phyloP scores from a whole-genome alignment of 1,140 invertebrate species.

The Helicorthomorpha holstii region DNA sequence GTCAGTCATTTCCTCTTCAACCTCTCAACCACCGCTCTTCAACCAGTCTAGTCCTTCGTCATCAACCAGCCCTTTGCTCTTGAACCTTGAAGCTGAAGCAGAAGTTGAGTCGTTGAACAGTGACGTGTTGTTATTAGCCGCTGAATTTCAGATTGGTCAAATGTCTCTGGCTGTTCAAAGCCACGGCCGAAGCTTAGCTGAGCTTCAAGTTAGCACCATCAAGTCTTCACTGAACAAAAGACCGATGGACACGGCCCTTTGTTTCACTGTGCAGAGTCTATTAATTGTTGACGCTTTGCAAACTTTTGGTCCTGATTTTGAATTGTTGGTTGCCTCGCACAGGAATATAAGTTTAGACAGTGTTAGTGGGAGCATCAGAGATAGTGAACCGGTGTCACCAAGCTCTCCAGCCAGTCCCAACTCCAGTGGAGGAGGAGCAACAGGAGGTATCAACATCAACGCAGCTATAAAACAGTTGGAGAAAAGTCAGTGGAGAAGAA shows the following conservation, averaged over 20 bases:
- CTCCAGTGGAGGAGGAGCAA: constrained; percentile 7
- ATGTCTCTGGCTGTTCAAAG: constrained; percentile 57
- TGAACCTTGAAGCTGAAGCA: background rate
- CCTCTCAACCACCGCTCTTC: background rate
- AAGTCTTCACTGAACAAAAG: constrained; percentile 51
- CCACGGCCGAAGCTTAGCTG: constrained; percentile 63
- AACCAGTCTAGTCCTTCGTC: background rate
- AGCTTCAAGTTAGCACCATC: constrained; percentile 78
- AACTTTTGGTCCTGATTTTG: constrained; percentile 86
- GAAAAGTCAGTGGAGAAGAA: too few relatives aligned
- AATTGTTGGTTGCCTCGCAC: constrained; percentile 81
- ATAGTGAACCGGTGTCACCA: constrained; percentile 77
- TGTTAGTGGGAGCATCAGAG: constrained; percentile 72
- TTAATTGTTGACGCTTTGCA: constrained; percentile 85
- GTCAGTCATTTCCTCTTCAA: too few relatives aligned
- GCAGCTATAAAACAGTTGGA: constrained; percentile 14
- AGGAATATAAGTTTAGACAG: constrained; percentile 88
- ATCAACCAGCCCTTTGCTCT: background rate
- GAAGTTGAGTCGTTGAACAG: constrained; percentile 19
- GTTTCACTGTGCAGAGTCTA: constrained; percentile 75
- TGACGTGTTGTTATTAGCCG: constrained; percentile 55
- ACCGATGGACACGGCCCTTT: constrained; percentile 49
- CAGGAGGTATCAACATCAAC: constrained; percentile 6
- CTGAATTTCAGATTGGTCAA: constrained; percentile 75
- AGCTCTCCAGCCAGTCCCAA: constrained; percentile 46